Conservation (phyloP, 2,113 vertebrate genomes). For the Pristiophorus japonicus region DNA sequence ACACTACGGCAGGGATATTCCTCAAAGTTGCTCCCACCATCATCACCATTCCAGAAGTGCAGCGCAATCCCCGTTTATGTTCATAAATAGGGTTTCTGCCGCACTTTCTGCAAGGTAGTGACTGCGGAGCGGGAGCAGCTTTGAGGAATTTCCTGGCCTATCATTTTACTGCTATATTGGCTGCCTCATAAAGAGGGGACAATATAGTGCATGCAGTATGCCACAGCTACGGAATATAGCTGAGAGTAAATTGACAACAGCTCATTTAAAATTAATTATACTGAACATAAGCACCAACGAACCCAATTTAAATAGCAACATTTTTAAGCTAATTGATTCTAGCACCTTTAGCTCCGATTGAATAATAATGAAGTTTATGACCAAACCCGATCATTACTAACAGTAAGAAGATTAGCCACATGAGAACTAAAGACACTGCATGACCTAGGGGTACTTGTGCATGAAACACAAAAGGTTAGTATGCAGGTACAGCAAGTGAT, state of each 20-base stretch:
- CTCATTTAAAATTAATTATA: neutral
- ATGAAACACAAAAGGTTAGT: too few species aligned
- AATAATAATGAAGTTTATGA: neutral
- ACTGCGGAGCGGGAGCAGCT: too few species aligned
- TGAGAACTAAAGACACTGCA: neutral
- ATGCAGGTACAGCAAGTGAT: too few species aligned
- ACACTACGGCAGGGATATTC: too few species aligned
- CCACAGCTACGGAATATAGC: neutral
- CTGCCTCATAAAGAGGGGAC: neutral
- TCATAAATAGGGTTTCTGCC: too few species aligned
- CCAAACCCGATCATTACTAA: neutral
- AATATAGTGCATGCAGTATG: neutral
- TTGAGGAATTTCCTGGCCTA: neutral
- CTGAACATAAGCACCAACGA: neutral
- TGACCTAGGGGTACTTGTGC: too few species aligned
- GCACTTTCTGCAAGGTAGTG: too few species aligned
- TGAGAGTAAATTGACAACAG: neutral
- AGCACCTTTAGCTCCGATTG: neutral
- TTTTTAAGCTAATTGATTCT: neutral
- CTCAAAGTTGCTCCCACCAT: too few species aligned
- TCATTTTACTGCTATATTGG: neutral
- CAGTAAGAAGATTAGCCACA: neutral
- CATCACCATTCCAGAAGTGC: too few species aligned
- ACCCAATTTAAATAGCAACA: neutral
- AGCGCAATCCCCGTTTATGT: too few species aligned